These are phyloP conservation scores for Epizoanthus rinbou DNA, from an alignment of 92 coral and sea anemone genomes.

Conservation along the genomic window DNA sequence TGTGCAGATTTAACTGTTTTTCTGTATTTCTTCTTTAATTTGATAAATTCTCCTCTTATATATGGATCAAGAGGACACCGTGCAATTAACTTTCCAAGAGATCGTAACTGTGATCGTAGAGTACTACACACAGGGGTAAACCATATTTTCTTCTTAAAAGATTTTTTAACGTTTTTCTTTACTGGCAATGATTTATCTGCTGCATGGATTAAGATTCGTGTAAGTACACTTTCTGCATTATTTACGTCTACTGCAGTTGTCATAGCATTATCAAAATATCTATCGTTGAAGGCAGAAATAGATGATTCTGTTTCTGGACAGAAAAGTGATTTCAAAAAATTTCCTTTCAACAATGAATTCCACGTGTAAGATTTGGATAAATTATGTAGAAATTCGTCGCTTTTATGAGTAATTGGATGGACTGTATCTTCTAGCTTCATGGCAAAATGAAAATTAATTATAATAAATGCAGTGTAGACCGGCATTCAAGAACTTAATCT, in stretches of 20 bases:
- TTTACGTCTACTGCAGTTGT: background rate
- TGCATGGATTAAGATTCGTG: background rate
- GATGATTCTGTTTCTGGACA: background rate
- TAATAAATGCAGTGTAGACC: too few relatives aligned
- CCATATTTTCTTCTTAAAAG: background rate
- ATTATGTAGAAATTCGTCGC: too few relatives aligned
- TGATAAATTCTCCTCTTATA: slow-evolving; percentile 3
- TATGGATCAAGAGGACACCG: background rate
- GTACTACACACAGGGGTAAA: slow-evolving; percentile 3
- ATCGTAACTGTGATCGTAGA: background rate
- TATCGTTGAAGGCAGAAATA: background rate
- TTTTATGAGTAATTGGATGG: background rate
- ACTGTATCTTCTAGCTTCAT: background rate
- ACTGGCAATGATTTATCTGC: background rate
- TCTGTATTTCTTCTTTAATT: background rate
- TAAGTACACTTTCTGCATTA: background rate
- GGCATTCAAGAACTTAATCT: too few relatives aligned
- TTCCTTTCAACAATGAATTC: too few relatives aligned
- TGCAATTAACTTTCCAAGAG: background rate
- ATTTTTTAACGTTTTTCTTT: background rate
- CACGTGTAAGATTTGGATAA: too few relatives aligned
- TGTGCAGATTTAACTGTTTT: background rate
- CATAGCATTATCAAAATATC: background rate
- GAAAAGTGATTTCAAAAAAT: background rate
- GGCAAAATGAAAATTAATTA: too few relatives aligned